Evolutionary conservation across 2,888 invertebrate species (phyloP), one percentile per base, ranked within the genome.

Genomic region (Pandemis corylana): DNA sequence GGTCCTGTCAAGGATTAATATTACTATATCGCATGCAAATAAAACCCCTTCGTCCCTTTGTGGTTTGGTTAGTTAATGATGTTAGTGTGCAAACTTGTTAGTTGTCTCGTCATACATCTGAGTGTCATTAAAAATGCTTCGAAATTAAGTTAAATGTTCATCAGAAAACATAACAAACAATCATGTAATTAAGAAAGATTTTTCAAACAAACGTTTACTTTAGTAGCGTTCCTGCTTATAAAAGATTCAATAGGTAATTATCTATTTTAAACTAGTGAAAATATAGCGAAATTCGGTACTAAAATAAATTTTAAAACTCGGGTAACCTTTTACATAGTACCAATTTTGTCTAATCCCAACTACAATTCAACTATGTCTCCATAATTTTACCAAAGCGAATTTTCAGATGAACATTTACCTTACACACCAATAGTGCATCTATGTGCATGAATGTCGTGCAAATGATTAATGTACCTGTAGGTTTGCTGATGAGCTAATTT

Each of bases 401-500:
- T 42, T 59, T 20, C 12, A 20, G 64, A 68, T 67, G 70, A 71
- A 71, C 71, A 63, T 75, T 75, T 63, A 63, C 75, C 62, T 70
- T 36, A 10, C 20, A 75, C 66, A 75, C 75, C 71, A 41, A 75
- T 56, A 64, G 76, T 76, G 79, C 81, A 76, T 77, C 64, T 75
- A 80, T 81, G 84, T 81, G 78, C 76, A 78, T 80, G 84, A 80
- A 77, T 80, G 82, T 77, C 68, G 84, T 85, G 85, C 83, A 67
- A 79, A 85, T 86, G 86, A 82, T 78, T 83, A 79, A 92, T 92
- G 89, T 95, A 96, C 96, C 96, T 96, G 95, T 97, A 97, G 76
- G 97, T 97, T 94, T 97, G 97, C 87, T 96, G 96, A 93, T 96
- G 88, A 95, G 94, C 85, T 96, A 96, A 91, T 95, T 96, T 92